phyloP scores from a whole-genome alignment of 1,140 invertebrate species.

The Zaprionus inermis region DNA sequence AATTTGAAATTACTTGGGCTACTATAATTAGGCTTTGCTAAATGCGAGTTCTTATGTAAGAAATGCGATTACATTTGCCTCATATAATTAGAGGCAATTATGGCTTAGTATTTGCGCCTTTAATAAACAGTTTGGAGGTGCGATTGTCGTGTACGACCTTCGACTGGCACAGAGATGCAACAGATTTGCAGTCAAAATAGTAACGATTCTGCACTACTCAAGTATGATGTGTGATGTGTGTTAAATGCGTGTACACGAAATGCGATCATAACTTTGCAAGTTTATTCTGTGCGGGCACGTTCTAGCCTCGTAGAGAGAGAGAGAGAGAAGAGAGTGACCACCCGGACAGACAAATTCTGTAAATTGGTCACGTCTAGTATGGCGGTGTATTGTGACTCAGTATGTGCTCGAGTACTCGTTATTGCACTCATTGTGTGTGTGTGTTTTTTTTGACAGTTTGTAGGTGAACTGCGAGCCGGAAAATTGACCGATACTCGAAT shows the following conservation, averaged over 20 bases:
- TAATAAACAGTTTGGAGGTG: not conserved
- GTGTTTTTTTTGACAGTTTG: not conserved
- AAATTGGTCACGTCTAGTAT: slow-evolving; percentile 34
- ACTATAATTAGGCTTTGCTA: not conserved
- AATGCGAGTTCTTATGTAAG: not conserved
- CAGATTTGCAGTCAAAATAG: not conserved
- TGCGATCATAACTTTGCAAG: slow-evolving; percentile 12
- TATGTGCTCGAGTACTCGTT: slow-evolving; percentile 10
- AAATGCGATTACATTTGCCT: not conserved
- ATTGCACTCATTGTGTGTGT: slow-evolving; percentile 4
- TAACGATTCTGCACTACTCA: not conserved
- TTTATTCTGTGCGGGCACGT: slow-evolving; percentile 29
- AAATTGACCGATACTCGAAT: not conserved
- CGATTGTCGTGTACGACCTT: not conserved
- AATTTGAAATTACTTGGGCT: not conserved
- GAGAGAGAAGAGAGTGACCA: not conserved
- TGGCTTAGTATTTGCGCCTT: not conserved
- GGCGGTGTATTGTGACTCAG: slow-evolving; percentile 27
- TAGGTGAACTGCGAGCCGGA: slow-evolving; percentile 6
- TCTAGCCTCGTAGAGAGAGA: not conserved
- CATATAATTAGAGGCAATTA: not conserved
- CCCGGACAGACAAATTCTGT: slow-evolving; percentile 17
- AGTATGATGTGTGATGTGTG: not conserved
- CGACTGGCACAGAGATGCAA: not conserved
- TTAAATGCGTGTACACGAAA: slow-evolving; percentile 10